Evolutionary conservation across 2,888 invertebrate species (phyloP), one percentile per base, ranked within the genome.

Genomic region (Megastigmus dorsalis): DNA sequence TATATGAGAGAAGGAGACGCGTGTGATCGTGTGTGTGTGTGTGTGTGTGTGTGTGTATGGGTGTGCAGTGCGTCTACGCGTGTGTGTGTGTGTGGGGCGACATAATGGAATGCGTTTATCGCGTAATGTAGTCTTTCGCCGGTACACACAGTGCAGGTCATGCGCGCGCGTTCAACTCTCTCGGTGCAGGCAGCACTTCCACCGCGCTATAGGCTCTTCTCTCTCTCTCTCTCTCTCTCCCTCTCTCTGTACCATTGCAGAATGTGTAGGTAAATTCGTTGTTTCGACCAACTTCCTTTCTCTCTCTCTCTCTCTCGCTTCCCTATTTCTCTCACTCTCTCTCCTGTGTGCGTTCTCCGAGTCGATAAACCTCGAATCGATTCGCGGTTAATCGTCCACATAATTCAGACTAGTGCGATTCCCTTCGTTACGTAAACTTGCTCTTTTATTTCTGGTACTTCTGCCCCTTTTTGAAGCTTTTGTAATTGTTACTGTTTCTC

Each of bases 301-400:
- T n/a, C n/a, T n/a, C n/a, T n/a, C n/a, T n/a, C n/a, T n/a, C n/a
- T n/a, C n/a, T n/a, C n/a, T n/a, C n/a, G n/a, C n/a, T n/a, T n/a
- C n/a, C n/a, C n/a, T n/a, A n/a, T n/a, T n/a, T n/a, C n/a, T n/a
- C n/a, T n/a, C n/a, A n/a, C n/a, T n/a, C n/a, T n/a, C n/a, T n/a
- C n/a, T n/a, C n/a, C n/a, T n/a, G n/a, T n/a, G n/a, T n/a, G n/a
- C n/a, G n/a, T n/a, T n/a, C 52, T 20, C 30, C 57, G 45, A 70
- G 74, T 67, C 73, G 73, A 74, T 60, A 69, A 59, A 68, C 60
- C 43, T 18, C 68, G 75, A 79, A 82, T 81, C 78, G 78, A 80
- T 77, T 77, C 69, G 78, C 45, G 73, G 78, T 80, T 80, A 80
- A 80, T 80, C 78, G 75, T 75, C 67, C 75, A 78, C 73, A 80